phyloP scores from a whole-genome alignment of 2,888 invertebrate genomes.

The Luffia ferchaultella region DNA sequence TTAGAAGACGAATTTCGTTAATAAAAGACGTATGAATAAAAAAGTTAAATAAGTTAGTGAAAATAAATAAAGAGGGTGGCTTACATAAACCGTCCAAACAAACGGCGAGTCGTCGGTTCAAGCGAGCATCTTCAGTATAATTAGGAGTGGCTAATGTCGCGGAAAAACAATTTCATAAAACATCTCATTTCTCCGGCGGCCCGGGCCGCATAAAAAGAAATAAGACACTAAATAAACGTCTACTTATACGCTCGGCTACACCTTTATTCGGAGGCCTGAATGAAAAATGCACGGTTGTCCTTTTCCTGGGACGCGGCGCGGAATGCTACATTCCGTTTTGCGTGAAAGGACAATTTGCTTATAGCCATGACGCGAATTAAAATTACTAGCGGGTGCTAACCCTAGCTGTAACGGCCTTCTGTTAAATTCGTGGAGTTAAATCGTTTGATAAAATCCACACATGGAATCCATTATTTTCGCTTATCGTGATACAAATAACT shows the following conservation, averaged over 20 bases:
- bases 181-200: conserved; percentile 41
- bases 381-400: conserved; percentile 23
- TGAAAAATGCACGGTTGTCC: conserved; percentile 33
- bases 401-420: no score
- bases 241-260: conserved; percentile 42
- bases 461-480: no score
- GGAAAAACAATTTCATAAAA: conserved; percentile 66
- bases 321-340: conserved; percentile 31
- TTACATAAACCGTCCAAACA: neutral
- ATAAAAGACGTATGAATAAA: neutral
- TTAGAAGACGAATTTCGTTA: neutral
- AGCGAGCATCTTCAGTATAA: conserved; percentile 34
- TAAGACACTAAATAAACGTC: conserved; percentile 55
- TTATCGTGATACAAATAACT: no score
- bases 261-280: conserved; percentile 32
- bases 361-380: conserved; percentile 34
- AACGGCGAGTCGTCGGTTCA: neutral
- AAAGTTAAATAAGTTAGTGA: neutral
- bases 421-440: no score
- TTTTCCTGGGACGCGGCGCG: conserved; percentile 18
- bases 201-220: conserved; percentile 47
- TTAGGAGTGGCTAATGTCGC: conserved; percentile 58
- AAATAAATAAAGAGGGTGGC: neutral
- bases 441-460: no score
- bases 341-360: conserved; percentile 41